Percentiles rank a stretch among this genome's conserved stretches.
These are phyloP conservation scores for Anableps anableps DNA, from an alignment of 2,797 vertebrate species.

Conservation along the genomic window DNA sequence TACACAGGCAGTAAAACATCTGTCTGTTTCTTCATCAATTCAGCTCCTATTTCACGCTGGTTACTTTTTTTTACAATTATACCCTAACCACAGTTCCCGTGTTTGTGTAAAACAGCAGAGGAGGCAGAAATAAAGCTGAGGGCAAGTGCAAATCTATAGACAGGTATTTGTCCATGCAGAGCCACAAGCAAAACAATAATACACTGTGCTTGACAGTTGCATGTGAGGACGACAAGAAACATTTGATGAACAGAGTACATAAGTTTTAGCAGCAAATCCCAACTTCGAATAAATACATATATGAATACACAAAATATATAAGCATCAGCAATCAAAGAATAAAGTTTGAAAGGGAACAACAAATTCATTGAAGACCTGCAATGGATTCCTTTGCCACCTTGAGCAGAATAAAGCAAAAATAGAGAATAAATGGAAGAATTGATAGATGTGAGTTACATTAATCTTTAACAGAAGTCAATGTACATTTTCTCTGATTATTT, in stretches of 20 bases:
- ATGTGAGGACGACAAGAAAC: not conserved
- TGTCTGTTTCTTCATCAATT: not conserved
- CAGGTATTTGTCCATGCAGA: constrained; percentile 42
- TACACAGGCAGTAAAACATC: constrained; percentile 14
- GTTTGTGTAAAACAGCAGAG: constrained; percentile 34
- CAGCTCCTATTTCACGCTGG: not conserved
- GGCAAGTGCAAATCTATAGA: constrained; percentile 8
- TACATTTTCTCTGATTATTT: not conserved
- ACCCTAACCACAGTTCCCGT: constrained; percentile 20
- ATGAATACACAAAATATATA: not conserved
- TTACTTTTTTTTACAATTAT: constrained; percentile 19
- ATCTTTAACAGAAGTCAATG: not conserved
- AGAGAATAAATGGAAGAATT: not conserved
- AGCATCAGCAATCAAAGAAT: constrained; percentile 18
- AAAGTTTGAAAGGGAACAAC: not conserved
- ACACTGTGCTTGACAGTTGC: not conserved
- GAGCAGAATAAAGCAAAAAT: not conserved
- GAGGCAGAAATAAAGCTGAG: constrained; percentile 29
- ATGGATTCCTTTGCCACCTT: not conserved
- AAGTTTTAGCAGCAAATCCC: constrained; percentile 2
- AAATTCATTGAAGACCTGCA: not conserved
- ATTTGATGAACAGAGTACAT: constrained; percentile 5
- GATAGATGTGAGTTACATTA: not conserved
- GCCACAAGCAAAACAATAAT: constrained; percentile 19
- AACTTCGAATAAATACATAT: not conserved